Evolutionary conservation across 2,797 vertebrate species (phyloP), one percentile per base, ranked within the genome.

Genomic region (Hippocampus kuda): DNA sequence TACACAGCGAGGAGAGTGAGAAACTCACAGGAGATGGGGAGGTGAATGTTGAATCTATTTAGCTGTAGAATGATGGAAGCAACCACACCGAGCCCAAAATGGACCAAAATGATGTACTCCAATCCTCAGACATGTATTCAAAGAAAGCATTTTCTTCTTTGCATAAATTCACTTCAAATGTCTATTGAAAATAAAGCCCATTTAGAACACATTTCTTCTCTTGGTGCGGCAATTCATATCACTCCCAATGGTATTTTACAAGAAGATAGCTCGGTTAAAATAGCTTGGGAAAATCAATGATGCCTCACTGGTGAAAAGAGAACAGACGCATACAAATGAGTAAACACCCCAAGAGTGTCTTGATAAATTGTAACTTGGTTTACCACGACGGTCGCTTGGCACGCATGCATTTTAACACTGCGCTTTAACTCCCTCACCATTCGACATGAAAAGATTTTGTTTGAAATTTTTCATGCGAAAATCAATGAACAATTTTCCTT

Each of bases 221-320:
- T 85, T 84, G 5, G 77, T 67, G 72, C 77, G 82, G 83, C 83
- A 80, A 87, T 87, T 83, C 80, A 80, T 76, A 82, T 81, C 69
- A 70, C 84, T 84, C 82, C 84, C 83, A 73, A 77, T 87, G 82
- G 87, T 86, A 86, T 89, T 88, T 86, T 85, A 84, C 80, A 82
- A 89, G 83, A 87, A 88, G 85, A 90, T 88, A 74, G 86, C 83
- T 87, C 82, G 80, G 85, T 88, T 88, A 87, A 85, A 83, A 81
- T 67, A 77, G 77, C 81, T 79, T 72, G 70, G 78, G 71, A 81
- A 85, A 88, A 89, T 87, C 87, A 88, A 87, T 86, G 87, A 86
- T 77, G 83, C 85, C 76, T 85, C 73, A 78, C 80, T 79, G 68
- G 72, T 74, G 77, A 77, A 79, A 79, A 70, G 74, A 84, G 80